Conservation (phyloP, 2,797 vertebrate genomes). For the Gymnothorax reevesii region DNA sequence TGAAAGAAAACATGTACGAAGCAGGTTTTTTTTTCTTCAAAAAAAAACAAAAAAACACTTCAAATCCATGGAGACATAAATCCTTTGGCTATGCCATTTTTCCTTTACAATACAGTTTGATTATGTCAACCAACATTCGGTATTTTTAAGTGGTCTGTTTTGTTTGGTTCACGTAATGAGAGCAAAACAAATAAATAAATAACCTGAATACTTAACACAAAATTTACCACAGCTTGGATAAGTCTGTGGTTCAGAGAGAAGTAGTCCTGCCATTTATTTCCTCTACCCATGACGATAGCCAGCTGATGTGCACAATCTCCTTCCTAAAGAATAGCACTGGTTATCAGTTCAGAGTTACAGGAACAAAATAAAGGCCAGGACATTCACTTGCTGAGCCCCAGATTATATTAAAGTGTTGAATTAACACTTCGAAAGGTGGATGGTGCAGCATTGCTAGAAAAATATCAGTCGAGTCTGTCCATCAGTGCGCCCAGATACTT, state of each 20-base stretch:
- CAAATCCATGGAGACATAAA: not conserved
- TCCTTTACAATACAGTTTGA: not conserved
- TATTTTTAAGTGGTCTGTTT: not conserved
- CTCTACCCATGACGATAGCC: too few relatives aligned
- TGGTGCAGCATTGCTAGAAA: conserved; percentile 64
- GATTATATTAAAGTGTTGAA: not conserved
- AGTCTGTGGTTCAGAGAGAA: not conserved
- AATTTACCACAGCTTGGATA: not conserved
- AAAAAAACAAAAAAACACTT: too few relatives aligned
- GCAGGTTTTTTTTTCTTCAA: too few relatives aligned
- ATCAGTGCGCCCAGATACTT: conserved; percentile 83
- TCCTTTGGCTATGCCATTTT: not conserved
- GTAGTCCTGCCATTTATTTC: not conserved
- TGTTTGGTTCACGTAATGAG: too few relatives aligned
- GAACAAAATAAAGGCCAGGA: not conserved
- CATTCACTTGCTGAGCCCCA: too few relatives aligned
- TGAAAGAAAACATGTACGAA: too few relatives aligned
- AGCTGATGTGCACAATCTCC: too few relatives aligned
- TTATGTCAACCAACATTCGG: not conserved
- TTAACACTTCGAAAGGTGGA: not conserved
- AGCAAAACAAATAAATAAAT: too few relatives aligned
- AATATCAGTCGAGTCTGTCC: conserved; percentile 90
- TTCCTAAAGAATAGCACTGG: too few relatives aligned
- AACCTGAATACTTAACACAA: too few relatives aligned
- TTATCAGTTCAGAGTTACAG: too few relatives aligned